These are phyloP conservation scores for Semaprochilodus insignis DNA, from an alignment of 2,797 vertebrate species.

Conservation along the genomic window DNA sequence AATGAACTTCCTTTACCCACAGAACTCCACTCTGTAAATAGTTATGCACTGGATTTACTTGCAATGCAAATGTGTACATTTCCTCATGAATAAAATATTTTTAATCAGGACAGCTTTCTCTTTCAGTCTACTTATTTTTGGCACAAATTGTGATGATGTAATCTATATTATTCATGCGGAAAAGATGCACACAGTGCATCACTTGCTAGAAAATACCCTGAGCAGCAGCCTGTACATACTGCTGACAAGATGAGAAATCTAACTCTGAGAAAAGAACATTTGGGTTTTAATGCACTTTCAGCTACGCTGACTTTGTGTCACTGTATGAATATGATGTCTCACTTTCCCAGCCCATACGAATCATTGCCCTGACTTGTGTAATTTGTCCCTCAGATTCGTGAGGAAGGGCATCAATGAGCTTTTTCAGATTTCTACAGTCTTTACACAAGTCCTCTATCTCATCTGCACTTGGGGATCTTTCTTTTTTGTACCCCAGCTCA, in stretches of 20 bases:
- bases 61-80: background rate
- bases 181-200: background rate
- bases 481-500: constrained; percentile 45
- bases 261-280: background rate
- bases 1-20: background rate
- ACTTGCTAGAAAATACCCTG: background rate
- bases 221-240: background rate
- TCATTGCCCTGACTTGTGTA: constrained; percentile 36
- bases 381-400: constrained; percentile 50
- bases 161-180: background rate
- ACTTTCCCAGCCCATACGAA: constrained; percentile 43
- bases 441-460: constrained; percentile 51
- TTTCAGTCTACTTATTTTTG: background rate
- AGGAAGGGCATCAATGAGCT: constrained; percentile 36
- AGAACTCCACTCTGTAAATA: background rate
- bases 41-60: background rate
- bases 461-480: constrained; percentile 38
- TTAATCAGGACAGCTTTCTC: background rate
- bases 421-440: constrained; percentile 36
- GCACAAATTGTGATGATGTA: background rate
- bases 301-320: constrained; percentile 13
- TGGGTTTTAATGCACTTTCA: background rate
- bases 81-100: background rate
- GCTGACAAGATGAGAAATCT: background rate
- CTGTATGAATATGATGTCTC: constrained; percentile 17